phyloP scores from a whole-genome alignment of 2,888 invertebrate genomes.

The Folsomia candida region DNA sequence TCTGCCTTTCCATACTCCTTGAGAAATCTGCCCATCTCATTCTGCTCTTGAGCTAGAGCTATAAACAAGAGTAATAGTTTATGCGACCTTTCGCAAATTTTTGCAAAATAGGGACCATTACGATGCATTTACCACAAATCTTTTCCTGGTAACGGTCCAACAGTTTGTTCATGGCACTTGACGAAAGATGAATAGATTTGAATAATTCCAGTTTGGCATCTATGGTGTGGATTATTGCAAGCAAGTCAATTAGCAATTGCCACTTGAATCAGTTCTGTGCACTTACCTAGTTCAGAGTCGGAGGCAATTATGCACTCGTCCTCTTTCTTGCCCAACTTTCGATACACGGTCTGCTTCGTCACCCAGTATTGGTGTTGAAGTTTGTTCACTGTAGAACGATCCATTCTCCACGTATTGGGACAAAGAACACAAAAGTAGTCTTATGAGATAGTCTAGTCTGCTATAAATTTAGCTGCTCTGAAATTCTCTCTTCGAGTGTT shows the following conservation, averaged over 20 bases:
- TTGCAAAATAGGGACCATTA: neutral
- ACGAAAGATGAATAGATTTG: slow-evolving; percentile 87
- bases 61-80: slow-evolving; percentile 41
- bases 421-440: too few relatives aligned
- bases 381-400: slow-evolving; percentile 58
- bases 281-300: slow-evolving; percentile 89
- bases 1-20: slow-evolving; percentile 88
- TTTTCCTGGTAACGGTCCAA: slow-evolving; percentile 92
- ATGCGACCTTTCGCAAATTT: neutral
- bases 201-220: slow-evolving; percentile 94
- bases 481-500: too few relatives aligned
- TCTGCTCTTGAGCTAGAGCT: slow-evolving; percentile 92
- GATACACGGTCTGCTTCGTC: slow-evolving; percentile 89
- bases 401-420: too few relatives aligned
- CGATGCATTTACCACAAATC: slow-evolving; percentile 66
- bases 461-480: too few relatives aligned
- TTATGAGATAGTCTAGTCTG: too few relatives aligned
- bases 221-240: too few relatives aligned
- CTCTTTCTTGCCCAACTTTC: slow-evolving; percentile 93
- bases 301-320: slow-evolving; percentile 95
- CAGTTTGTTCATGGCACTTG: slow-evolving; percentile 78
- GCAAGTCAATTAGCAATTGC: too few relatives aligned
- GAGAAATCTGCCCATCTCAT: slow-evolving; percentile 87
- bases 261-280: too few relatives aligned
- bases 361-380: slow-evolving; percentile 98